Percentiles rank a stretch among this genome's conserved stretches.
Evolutionary conservation across 2,113 vertebrate species (phyloP).

Genomic region (Emydocephalus ijimae): DNA sequence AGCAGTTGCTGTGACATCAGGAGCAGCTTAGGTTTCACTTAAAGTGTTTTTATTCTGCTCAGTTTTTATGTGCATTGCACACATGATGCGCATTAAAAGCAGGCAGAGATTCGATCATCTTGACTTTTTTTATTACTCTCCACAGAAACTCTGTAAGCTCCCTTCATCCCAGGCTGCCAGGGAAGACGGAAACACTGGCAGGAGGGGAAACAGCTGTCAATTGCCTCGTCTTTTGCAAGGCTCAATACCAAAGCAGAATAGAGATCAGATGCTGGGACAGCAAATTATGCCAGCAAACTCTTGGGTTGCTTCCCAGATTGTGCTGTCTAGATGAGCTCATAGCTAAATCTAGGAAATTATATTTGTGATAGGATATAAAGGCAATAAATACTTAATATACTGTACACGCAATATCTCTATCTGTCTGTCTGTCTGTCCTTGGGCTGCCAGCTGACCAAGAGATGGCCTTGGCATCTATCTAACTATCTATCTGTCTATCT

Average conservation of each 20-base stretch:
- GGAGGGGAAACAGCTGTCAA: not conserved
- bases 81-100: not conserved
- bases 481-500: too few species aligned
- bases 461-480: too few species aligned
- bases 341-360: not conserved
- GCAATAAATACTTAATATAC: not conserved
- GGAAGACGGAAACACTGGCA: not conserved
- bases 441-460: too few species aligned
- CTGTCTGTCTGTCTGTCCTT: too few species aligned
- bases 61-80: not conserved
- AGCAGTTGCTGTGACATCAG: not conserved
- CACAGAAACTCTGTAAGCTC: not conserved
- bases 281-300: not conserved
- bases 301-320: not conserved
- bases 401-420: not conserved
- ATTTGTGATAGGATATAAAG: not conserved
- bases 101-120: not conserved
- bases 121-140: not conserved
- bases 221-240: not conserved
- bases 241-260: not conserved
- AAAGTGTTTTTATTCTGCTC: not conserved
- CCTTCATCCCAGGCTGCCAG: not conserved
- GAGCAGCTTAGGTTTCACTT: not conserved
- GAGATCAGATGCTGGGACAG: not conserved
- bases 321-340: not conserved